Evolutionary conservation across 1,140 invertebrate genomes (phyloP).

Genomic region (Oscheius sp.): DNA sequence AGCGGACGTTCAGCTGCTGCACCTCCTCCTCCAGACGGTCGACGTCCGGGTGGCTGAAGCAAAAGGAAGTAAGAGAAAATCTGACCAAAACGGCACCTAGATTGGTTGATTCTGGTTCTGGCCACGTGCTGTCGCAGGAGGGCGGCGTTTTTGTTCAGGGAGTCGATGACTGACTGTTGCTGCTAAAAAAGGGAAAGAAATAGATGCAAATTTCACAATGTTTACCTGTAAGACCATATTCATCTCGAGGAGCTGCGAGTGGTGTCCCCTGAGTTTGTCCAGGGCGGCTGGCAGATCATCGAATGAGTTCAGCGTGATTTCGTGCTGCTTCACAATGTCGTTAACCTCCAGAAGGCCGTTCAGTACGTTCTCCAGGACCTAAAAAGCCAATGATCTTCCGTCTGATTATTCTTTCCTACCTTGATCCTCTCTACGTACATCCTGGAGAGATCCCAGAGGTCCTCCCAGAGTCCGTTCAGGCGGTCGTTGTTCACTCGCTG

Average conservation of each 20-base stretch:
- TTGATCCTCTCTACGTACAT: conserved; percentile 85
- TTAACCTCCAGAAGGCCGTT: conserved; percentile 81
- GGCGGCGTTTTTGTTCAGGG: conserved; percentile 82
- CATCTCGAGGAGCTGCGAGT: conserved; percentile 63
- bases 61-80: background rate
- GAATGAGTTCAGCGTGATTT: conserved; percentile 80
- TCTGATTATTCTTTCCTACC: conserved; percentile 34
- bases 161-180: conserved; percentile 81
- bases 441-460: conserved; percentile 76
- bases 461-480: conserved; percentile 84
- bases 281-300: conserved; percentile 78
- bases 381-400: background rate
- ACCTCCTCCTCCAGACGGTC: conserved; percentile 90
- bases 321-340: conserved; percentile 82
- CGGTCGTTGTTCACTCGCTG: conserved; percentile 82
- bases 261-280: conserved; percentile 72
- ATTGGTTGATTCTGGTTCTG: conserved; percentile 72
- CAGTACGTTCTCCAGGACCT: conserved; percentile 80
- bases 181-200: conserved; percentile 51
- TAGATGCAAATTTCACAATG: background rate
- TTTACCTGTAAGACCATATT: conserved; percentile 66
- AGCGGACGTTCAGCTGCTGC: conserved; percentile 78
- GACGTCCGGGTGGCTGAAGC: conserved; percentile 73
- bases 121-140: conserved; percentile 81
- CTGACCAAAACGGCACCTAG: conserved; percentile 54